phyloP scores from a whole-genome alignment of 2,888 invertebrate genomes.

The Xanthorhoe spadicearia region DNA sequence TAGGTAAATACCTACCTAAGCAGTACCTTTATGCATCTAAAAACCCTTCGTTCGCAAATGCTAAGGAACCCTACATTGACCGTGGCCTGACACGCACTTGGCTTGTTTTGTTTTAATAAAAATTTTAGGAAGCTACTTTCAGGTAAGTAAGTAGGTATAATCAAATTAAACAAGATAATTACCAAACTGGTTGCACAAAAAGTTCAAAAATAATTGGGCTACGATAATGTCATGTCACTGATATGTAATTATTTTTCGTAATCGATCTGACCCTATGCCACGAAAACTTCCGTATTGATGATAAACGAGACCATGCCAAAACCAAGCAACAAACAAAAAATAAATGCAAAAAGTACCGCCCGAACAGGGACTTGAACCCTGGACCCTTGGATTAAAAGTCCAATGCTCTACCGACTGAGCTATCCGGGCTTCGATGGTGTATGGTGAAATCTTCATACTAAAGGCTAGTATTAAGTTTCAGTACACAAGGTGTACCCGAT shows the following conservation, averaged over 20 bases:
- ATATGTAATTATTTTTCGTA: too few relatives aligned
- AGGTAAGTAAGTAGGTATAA: too few relatives aligned
- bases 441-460: constrained; percentile 22
- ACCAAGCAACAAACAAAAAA: constrained; percentile 10
- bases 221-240: background rate
- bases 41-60: too few relatives aligned
- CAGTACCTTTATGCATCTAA: too few relatives aligned
- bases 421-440: constrained; percentile 83
- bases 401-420: constrained; percentile 91
- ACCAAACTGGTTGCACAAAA: too few relatives aligned
- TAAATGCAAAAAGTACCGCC: constrained; percentile 67
- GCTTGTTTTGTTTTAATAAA: too few relatives aligned
- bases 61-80: too few relatives aligned
- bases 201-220: background rate
- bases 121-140: too few relatives aligned
- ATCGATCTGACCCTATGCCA: background rate
- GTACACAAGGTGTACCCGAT: background rate
- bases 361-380: constrained; percentile 91
- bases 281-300: background rate
- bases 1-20: too few relatives aligned
- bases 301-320: background rate
- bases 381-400: constrained; percentile 92
- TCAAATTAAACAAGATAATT: too few relatives aligned
- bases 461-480: background rate
- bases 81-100: too few relatives aligned